Evolutionary conservation across 2,888 invertebrate genomes (phyloP), one percentile per base, ranked within the genome.

Genomic region (Drosophila siamana): DNA sequence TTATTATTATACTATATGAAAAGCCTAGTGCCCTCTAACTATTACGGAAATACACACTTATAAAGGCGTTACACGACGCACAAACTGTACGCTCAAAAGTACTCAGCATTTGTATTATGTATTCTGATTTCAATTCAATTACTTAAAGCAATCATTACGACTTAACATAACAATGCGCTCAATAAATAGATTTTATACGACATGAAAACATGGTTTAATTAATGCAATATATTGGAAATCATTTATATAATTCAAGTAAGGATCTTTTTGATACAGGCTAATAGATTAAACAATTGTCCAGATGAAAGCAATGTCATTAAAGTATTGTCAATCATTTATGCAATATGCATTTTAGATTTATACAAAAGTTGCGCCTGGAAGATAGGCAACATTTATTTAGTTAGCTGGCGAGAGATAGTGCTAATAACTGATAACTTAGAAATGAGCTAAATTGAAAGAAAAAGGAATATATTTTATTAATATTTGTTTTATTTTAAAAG

Each of bases 161-260:
- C 84, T 88, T 88, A 84, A 73, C 55, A 63, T 67, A 65, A 79
- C 60, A 67, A 61, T 56, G 86, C 86, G 88, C 86, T 86, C 86
- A 88, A 87, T 77, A 96, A 89, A 71, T 78, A 74, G 38, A 64
- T 61, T 41, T 68, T 65, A 65, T 71, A 38, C 48, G 56, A 66
- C 16, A 24, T 47, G 33, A 13, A 40, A 26, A 1, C 6, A 15
- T 47, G 13, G 1, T 5, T 33, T 8, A 24, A 24, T 9, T 38
- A 13, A 36, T 8, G 13, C 26, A 13, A 28, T 13, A 26, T 44
- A 8, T 13, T 6, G 5, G 7, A 44, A 26, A 38, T 6, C 2
- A 38, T 38, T 38, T 5, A 6, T 13, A 15, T 7, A 15, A 7
- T 15, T 26, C 24, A 24, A 5, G 4, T 24, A n/a, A 19, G 3